Evolutionary conservation across 2,797 vertebrate species (phyloP), one percentile per base, ranked within the genome.

Genomic region (Enteromius fasciolatus): DNA sequence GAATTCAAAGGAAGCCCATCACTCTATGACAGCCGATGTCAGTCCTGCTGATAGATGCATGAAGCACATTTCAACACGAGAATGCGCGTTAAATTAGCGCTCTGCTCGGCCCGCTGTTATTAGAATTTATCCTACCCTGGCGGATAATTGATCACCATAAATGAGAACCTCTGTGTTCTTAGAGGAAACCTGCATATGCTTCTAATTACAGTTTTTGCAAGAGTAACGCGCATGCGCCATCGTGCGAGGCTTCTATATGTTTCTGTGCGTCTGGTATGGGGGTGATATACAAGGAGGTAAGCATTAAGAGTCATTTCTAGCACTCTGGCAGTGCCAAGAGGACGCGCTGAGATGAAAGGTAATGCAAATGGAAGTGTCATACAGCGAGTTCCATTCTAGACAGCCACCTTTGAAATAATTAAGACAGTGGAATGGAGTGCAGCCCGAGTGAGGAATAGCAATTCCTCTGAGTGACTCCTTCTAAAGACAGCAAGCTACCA

Each of bases 341-440:
- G 92, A 90, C 89, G 90, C 88, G 90, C 89, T 67, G 88, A 90
- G 90, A 93, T 93, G 89, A 93, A 92, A 93, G 91, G 54, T 89
- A 92, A 92, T 92, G 92, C 90, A 92, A 92, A 94, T 90, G 83
- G 78, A 3, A 20, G 63, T 76, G 31, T 82, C 66, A 61, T 52
- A 39, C 57, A 28, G 44, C 17, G 69, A 44, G 44, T 44, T 80
- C 78, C 61, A 68, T 84, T 81, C 85, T 89, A 87, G 85, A 87
- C 85, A 90, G 89, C 87, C 88, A 90, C 86, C 89, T 92, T 91
- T 88, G 89, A 92, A 91, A 90, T 91, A 93, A 93, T 94, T 92
- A 92, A 92, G 86, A 86, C 85, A 87, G 85, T 88, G 85, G n/a
- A 83, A 82, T 90, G 84, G 85, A 90, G 82, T 64, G 82, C 75